Conservation (phyloP, 2,797 vertebrate species). For the Melanotaenia parkinsoni region DNA sequence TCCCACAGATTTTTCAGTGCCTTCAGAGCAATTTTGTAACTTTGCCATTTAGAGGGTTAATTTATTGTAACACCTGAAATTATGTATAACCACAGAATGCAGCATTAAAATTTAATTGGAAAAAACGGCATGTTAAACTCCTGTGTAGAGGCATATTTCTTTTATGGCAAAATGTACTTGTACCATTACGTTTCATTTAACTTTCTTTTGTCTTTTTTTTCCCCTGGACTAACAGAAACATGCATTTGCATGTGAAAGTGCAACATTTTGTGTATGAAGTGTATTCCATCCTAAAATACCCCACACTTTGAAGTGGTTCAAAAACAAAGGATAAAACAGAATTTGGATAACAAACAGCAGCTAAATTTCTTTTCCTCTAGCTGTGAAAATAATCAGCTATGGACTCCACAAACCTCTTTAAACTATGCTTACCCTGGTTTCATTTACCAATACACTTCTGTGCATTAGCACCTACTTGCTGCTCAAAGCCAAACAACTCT, state of each 20-base stretch:
- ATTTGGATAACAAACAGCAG: slow-evolving; percentile 57
- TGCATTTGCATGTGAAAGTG: slow-evolving; percentile 18
- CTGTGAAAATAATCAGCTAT: slow-evolving; percentile 62
- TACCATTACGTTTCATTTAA: slow-evolving; percentile 12
- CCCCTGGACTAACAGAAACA: slow-evolving; percentile 24
- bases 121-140: background rate
- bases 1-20: too few species aligned
- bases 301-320: slow-evolving; percentile 29
- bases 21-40: too few species aligned
- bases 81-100: background rate
- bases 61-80: background rate
- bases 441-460: slow-evolving; percentile 34
- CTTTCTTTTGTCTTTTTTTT: background rate
- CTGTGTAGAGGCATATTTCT: background rate
- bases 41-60: background rate
- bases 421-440: slow-evolving; percentile 62
- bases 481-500: slow-evolving; percentile 32
- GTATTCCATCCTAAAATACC: slow-evolving; percentile 33
- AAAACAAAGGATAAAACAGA: slow-evolving; percentile 42
- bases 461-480: slow-evolving; percentile 58
- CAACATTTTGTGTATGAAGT: background rate
- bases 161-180: background rate
- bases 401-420: slow-evolving; percentile 45
- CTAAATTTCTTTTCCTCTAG: slow-evolving; percentile 43
- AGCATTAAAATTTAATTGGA: background rate